A percentile compares a stretch with the other conserved stretches of the same genome.
phyloP scores from a whole-genome alignment of 2,113 vertebrate species.

The Pimephales promelas region DNA sequence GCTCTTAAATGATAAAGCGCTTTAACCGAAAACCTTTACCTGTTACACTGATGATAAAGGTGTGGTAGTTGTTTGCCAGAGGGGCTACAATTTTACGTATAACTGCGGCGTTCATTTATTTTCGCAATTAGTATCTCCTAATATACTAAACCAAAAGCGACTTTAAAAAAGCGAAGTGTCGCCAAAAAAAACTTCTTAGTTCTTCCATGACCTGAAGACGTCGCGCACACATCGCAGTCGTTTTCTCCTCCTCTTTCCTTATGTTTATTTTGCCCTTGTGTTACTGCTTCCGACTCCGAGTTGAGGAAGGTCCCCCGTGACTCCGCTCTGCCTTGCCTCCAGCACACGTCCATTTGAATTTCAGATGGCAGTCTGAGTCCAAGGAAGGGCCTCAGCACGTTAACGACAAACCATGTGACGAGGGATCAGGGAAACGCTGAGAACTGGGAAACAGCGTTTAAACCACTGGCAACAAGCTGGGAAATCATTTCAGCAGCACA shows the following conservation, averaged over 20 bases:
- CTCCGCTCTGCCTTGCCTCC: conserved; percentile 76
- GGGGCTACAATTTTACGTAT: conserved; percentile 68
- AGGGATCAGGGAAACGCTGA: conserved; percentile 22
- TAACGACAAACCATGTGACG: conserved; percentile 69
- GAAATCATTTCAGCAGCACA: neutral
- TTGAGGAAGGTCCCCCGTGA: conserved; percentile 62
- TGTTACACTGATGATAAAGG: conserved; percentile 71
- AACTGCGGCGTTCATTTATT: conserved; percentile 70
- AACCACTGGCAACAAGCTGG: neutral
- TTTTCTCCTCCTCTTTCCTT: conserved; percentile 40
- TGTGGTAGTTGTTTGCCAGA: conserved; percentile 72
- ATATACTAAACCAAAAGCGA: neutral
- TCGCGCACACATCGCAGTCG: conserved; percentile 36
- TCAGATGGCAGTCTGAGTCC: conserved; percentile 65
- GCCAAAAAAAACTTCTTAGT: conserved; percentile 33
- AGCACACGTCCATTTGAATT: conserved; percentile 72
- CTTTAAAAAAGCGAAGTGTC: conserved; percentile 3
- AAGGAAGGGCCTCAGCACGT: conserved; percentile 69
- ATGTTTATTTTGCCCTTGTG: conserved; percentile 28
- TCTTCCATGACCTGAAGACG: conserved; percentile 20
- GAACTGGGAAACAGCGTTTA: conserved; percentile 3
- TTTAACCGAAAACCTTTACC: conserved; percentile 63
- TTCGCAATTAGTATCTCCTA: conserved; percentile 57
- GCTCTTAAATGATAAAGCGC: neutral
- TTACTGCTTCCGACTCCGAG: conserved; percentile 49